phyloP scores from a whole-genome alignment of 1,140 invertebrate species.

The Drosophila littoralis region DNA sequence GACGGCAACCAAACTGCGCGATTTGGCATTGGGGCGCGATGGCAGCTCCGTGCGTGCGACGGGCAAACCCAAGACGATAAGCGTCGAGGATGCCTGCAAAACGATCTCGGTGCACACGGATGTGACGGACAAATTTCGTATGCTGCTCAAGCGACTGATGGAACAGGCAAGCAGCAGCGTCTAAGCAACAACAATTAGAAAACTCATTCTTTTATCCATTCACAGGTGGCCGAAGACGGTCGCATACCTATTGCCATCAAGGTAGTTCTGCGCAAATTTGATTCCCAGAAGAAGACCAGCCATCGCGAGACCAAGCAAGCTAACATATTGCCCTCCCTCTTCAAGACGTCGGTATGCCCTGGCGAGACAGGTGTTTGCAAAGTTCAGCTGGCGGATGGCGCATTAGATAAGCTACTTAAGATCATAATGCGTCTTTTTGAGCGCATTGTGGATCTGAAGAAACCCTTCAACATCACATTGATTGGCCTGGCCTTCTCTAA shows the following conservation, averaged over 20 bases:
- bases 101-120: constrained; percentile 89
- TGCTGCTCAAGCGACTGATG: constrained; percentile 88
- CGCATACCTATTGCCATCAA: constrained; percentile 90
- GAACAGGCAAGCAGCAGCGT: constrained; percentile 84
- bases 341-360: constrained; percentile 85
- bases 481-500: constrained; percentile 92
- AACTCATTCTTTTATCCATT: background rate
- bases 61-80: constrained; percentile 89
- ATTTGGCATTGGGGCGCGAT: constrained; percentile 90
- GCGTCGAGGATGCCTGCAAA: constrained; percentile 90
- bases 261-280: constrained; percentile 89
- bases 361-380: constrained; percentile 81
- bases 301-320: constrained; percentile 90
- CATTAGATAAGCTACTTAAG: constrained; percentile 88
- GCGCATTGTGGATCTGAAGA: constrained; percentile 89
- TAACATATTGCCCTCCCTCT: constrained; percentile 88
- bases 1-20: constrained; percentile 88
- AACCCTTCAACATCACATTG: constrained; percentile 91
- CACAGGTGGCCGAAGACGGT: constrained; percentile 89
- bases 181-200: background rate
- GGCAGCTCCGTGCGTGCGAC: constrained; percentile 88
- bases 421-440: constrained; percentile 90
- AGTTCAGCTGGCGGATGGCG: constrained; percentile 85
- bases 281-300: constrained; percentile 86
- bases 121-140: constrained; percentile 88